Percentiles rank a stretch among this genome's conserved stretches.
phyloP scores from a whole-genome alignment of 1,140 invertebrate genomes.

The Drepana arcuata region DNA sequence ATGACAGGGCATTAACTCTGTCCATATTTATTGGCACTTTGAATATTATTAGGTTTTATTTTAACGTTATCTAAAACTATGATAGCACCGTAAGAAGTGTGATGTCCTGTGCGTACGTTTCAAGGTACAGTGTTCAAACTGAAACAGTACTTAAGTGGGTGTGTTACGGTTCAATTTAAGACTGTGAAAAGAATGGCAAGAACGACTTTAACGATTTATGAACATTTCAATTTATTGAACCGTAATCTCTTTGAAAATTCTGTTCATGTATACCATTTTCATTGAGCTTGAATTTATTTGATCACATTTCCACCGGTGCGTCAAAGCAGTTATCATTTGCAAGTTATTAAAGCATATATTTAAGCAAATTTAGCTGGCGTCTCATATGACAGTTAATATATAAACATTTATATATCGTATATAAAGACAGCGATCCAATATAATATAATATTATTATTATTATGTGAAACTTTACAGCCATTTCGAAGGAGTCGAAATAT shows the following conservation, averaged over 20 bases:
- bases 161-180: too few species aligned
- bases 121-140: too few species aligned
- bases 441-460: neutral
- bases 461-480: slow-evolving; percentile 11
- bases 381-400: slow-evolving; percentile 52
- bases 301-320: slow-evolving; percentile 18
- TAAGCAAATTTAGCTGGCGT: slow-evolving; percentile 28
- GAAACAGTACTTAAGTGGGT: too few species aligned
- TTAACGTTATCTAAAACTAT: neutral
- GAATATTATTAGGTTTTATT: slow-evolving; percentile 26
- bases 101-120: too few species aligned
- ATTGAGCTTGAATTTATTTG: too few species aligned
- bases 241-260: too few species aligned
- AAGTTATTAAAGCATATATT: slow-evolving; percentile 36
- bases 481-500: slow-evolving; percentile 26
- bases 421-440: slow-evolving; percentile 43
- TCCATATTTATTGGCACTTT: slow-evolving; percentile 59
- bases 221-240: too few species aligned
- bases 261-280: too few species aligned
- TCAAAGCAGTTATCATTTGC: too few species aligned
- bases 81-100: too few species aligned
- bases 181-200: too few species aligned
- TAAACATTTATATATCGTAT: slow-evolving; percentile 53
- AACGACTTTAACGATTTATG: too few species aligned
- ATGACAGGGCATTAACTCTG: slow-evolving; percentile 32